phyloP scores from a whole-genome alignment of 2,113 vertebrate genomes.

The Corvus moneduloides region DNA sequence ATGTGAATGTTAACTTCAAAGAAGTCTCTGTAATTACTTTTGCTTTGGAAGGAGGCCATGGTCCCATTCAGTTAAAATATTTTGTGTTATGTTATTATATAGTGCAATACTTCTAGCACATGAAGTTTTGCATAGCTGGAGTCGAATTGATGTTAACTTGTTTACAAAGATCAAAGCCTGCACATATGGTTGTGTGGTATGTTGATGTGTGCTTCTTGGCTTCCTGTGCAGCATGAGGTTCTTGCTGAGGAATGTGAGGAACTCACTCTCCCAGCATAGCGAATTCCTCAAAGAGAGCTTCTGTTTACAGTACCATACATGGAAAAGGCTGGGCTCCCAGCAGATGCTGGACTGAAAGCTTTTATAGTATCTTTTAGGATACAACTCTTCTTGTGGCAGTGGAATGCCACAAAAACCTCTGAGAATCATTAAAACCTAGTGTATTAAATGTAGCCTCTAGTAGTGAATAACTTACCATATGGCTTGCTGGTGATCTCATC shows the following conservation, averaged over 20 bases:
- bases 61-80: not conserved
- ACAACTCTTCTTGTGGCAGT: not conserved
- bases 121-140: not conserved
- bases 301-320: constrained; percentile 59
- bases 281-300: constrained; percentile 53
- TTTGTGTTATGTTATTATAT: not conserved
- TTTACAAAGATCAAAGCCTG: constrained; percentile 21
- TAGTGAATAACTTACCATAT: not conserved
- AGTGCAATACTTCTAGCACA: not conserved
- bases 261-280: not conserved
- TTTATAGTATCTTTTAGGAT: not conserved
- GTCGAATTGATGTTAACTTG: not conserved
- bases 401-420: not conserved
- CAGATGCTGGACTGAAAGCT: constrained; percentile 2
- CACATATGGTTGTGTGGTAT: not conserved
- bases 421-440: not conserved
- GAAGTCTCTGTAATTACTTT: not conserved
- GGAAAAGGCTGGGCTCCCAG: not conserved
- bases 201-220: constrained; percentile 36
- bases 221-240: constrained; percentile 38
- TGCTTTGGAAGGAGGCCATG: not conserved
- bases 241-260: constrained; percentile 59
- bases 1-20: not conserved
- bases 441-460: not conserved
- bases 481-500: not conserved